Conservation (phyloP, 2,797 vertebrate species). For the Triplophysa yarkandensis region DNA sequence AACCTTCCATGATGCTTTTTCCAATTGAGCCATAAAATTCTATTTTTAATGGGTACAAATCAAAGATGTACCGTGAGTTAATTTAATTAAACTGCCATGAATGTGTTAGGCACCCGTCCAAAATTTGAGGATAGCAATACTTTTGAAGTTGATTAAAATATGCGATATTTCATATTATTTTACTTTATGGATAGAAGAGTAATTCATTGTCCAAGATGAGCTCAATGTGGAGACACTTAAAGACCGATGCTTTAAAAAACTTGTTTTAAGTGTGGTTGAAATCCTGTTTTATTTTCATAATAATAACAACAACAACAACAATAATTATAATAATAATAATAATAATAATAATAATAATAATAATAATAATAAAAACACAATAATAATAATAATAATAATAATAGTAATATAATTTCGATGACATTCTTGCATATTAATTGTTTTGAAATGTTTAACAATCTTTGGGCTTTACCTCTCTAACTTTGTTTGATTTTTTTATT, state of each 20-base stretch:
- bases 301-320: slow-evolving; percentile 48
- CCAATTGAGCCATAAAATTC: slow-evolving; percentile 72
- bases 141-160: slow-evolving; percentile 82
- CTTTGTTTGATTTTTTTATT: no score
- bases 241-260: slow-evolving; percentile 76
- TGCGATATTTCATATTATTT: slow-evolving; percentile 82
- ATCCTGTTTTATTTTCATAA: not conserved
- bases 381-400: no score
- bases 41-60: slow-evolving; percentile 80
- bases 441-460: not conserved
- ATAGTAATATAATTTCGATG: no score
- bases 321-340: slow-evolving; percentile 15
- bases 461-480: not conserved
- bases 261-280: slow-evolving; percentile 64
- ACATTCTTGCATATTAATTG: slow-evolving; percentile 25
- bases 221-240: slow-evolving; percentile 71
- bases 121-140: slow-evolving; percentile 74
- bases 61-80: slow-evolving; percentile 72
- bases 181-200: slow-evolving; percentile 77
- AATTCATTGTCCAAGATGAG: slow-evolving; percentile 77
- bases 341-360: not conserved
- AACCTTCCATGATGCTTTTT: slow-evolving; percentile 77
- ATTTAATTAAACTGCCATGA: slow-evolving; percentile 77
- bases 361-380: no score
- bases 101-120: slow-evolving; percentile 73